Percentiles rank a stretch among this genome's conserved stretches.
phyloP scores from a whole-genome alignment of 2,888 invertebrate genomes.

The Pterostichus madidus region DNA sequence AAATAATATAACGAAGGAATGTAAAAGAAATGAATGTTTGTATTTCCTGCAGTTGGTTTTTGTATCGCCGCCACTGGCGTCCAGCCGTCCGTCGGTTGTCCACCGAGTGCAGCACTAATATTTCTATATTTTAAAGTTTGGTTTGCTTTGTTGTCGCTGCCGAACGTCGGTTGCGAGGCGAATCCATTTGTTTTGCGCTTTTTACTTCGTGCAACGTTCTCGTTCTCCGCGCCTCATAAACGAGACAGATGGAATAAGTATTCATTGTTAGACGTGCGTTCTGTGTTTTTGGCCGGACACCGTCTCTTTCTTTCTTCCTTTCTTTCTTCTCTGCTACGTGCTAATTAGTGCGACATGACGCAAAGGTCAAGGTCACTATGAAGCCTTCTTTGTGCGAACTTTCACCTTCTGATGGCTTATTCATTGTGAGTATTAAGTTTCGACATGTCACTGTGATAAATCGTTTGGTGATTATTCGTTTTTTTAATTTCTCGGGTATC shows the following conservation, averaged over 20 bases:
- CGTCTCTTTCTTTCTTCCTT: background rate
- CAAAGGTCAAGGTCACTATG: too few relatives aligned
- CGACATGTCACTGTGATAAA: too few relatives aligned
- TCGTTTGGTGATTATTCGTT: too few relatives aligned
- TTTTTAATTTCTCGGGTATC: too few relatives aligned
- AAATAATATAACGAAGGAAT: too few relatives aligned
- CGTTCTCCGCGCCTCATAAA: conserved; percentile 45
- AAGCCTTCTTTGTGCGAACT: conserved; percentile 7
- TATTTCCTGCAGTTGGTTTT: too few relatives aligned
- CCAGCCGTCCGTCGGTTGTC: too few relatives aligned
- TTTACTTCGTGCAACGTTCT: background rate
- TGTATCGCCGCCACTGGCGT: too few relatives aligned
- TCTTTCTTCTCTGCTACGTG: too few relatives aligned
- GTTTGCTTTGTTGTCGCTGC: conserved; percentile 39
- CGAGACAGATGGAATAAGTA: conserved; percentile 37
- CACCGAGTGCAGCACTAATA: conserved; percentile 1
- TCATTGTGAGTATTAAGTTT: too few relatives aligned
- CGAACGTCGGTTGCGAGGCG: background rate
- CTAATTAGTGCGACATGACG: too few relatives aligned
- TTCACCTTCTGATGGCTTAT: conserved; percentile 4
- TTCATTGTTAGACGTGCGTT: conserved; percentile 50
- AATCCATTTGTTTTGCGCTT: conserved; percentile 28
- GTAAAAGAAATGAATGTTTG: too few relatives aligned
- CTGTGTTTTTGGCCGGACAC: conserved; percentile 16
- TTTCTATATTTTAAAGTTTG: conserved; percentile 56